Conservation (phyloP, 2,113 vertebrate genomes). For the Herpailurus yagouaroundi region DNA sequence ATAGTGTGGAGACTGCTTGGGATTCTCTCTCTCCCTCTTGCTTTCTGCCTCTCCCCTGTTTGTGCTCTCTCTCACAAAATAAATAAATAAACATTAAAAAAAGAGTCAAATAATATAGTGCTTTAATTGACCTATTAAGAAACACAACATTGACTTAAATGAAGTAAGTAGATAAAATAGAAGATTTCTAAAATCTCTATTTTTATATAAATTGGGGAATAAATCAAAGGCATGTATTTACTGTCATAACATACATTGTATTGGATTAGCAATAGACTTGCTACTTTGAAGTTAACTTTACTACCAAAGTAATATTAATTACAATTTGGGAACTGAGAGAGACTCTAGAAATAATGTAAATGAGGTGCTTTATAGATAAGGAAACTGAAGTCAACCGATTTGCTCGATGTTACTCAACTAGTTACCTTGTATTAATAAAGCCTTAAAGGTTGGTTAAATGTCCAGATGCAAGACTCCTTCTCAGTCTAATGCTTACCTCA, state of each 20-base stretch:
- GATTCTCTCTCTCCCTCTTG: no score
- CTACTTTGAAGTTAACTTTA: neutral
- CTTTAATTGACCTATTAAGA: neutral
- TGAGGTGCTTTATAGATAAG: neutral
- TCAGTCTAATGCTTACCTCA: neutral
- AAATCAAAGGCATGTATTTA: neutral
- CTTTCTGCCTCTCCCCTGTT: no score
- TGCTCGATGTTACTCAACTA: neutral
- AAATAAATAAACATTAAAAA: no score
- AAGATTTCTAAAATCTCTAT: neutral
- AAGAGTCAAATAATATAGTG: neutral
- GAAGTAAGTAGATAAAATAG: neutral
- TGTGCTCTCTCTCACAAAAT: no score
- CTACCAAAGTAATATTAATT: neutral
- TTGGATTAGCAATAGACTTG: neutral
- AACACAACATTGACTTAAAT: neutral
- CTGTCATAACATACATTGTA: neutral
- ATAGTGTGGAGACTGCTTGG: no score
- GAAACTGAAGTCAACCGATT: neutral
- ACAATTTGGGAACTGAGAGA: neutral
- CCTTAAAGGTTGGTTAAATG: neutral
- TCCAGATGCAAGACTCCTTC: neutral
- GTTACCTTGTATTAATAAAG: neutral
- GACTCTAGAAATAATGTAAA: neutral
- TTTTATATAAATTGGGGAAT: neutral